Conservation (phyloP, 1,140 invertebrate species). For the Rhizoglyphus robini region DNA sequence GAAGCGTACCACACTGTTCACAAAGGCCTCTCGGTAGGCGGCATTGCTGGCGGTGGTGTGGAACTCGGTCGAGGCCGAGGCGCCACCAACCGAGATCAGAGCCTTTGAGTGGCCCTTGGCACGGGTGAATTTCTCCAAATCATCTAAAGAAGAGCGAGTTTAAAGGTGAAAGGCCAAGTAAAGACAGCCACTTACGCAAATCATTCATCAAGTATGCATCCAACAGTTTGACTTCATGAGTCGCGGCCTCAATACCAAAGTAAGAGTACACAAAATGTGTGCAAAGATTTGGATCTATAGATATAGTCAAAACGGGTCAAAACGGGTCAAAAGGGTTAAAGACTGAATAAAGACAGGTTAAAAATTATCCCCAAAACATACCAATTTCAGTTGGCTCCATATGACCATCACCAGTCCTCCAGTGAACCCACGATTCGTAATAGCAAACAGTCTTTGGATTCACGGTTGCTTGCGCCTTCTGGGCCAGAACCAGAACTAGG, state of each 20-base stretch:
- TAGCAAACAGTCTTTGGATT: slow-evolving; percentile 17
- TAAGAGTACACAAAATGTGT: slow-evolving; percentile 14
- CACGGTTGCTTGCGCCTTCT: background rate
- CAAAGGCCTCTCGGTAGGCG: slow-evolving; percentile 13
- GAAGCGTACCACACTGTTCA: background rate
- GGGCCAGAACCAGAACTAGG: background rate
- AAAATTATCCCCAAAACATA: background rate
- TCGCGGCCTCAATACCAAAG: background rate
- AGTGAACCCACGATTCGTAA: slow-evolving; percentile 16
- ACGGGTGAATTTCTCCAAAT: slow-evolving; percentile 14
- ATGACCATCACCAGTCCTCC: background rate
- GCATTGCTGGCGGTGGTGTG: background rate
- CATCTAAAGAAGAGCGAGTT: slow-evolving; percentile 15
- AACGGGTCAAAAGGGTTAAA: too few relatives aligned
- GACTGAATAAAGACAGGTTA: background rate
- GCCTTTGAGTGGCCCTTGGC: slow-evolving; percentile 14
- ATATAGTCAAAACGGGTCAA: background rate
- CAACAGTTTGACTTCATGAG: background rate
- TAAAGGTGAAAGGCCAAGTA: background rate
- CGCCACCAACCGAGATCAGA: slow-evolving; percentile 18
- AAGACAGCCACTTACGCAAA: slow-evolving; percentile 5
- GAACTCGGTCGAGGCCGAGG: slow-evolving; percentile 7
- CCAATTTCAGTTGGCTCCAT: slow-evolving; percentile 16
- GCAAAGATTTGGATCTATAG: slow-evolving; percentile 1
- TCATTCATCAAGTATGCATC: slow-evolving; percentile 11